These are phyloP conservation scores for Venustaconcha ellipsiformis DNA, from an alignment of 1,140 invertebrate species.

Conservation along the genomic window DNA sequence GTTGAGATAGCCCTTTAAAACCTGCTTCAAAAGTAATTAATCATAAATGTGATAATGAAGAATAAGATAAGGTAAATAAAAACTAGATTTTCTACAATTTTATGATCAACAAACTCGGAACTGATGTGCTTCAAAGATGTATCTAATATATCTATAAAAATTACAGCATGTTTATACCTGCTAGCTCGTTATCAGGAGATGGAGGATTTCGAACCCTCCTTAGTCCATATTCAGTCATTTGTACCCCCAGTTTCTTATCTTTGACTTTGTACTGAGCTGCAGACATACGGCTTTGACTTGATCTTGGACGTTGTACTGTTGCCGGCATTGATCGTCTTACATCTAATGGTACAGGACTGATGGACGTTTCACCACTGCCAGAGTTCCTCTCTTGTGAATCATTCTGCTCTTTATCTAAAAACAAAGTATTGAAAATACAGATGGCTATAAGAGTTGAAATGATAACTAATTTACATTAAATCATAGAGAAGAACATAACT, in stretches of 20 bases:
- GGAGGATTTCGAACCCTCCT: constrained; percentile 27
- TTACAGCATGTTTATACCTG: background rate
- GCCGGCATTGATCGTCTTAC: background rate
- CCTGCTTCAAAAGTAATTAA: no score
- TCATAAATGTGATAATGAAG: no score
- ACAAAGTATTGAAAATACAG: no score
- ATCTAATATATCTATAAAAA: background rate
- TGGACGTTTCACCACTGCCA: constrained; percentile 26
- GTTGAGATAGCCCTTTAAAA: no score
- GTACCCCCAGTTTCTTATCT: constrained; percentile 22
- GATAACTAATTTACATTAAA: no score
- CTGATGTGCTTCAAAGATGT: background rate
- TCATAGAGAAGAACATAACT: no score
- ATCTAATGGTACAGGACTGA: constrained; percentile 14
- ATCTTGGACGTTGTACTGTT: constrained; percentile 3
- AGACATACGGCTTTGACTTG: constrained; percentile 13
- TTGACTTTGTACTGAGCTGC: constrained; percentile 25
- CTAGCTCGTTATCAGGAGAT: constrained; percentile 7
- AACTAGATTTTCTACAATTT: background rate
- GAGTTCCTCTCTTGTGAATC: constrained; percentile 21
- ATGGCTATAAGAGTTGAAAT: background rate
- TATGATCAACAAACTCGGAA: background rate
- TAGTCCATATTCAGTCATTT: constrained; percentile 33
- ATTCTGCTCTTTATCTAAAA: background rate
- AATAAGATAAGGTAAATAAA: no score